These are phyloP conservation scores for Drosophila kepulauana DNA, from an alignment of 1,140 invertebrate genomes.

Conservation along the genomic window DNA sequence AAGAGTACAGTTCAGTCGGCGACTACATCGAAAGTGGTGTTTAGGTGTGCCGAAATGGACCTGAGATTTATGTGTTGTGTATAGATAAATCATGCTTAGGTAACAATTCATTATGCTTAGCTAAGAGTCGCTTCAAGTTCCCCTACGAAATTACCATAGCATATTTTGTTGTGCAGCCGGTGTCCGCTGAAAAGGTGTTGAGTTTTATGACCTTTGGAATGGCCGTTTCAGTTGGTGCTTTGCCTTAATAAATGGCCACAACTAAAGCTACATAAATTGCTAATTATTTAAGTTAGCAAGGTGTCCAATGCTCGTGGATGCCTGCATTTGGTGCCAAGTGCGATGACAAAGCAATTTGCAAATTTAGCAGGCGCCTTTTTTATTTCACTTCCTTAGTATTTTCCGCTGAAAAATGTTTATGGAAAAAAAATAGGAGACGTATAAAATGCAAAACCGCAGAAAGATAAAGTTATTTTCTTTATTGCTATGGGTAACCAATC, in stretches of 20 bases:
- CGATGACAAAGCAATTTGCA: slow-evolving; percentile 64
- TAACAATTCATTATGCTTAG: slow-evolving; percentile 76
- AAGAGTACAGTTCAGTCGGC: slow-evolving; percentile 15
- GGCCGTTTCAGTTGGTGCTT: slow-evolving; percentile 48
- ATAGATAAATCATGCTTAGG: slow-evolving; percentile 77
- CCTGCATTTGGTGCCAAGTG: slow-evolving; percentile 6
- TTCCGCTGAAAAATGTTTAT: slow-evolving; percentile 13
- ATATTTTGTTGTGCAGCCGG: slow-evolving; percentile 41
- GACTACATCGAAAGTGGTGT: background rate
- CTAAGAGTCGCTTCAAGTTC: slow-evolving; percentile 25
- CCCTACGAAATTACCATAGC: slow-evolving; percentile 37
- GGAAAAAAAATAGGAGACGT: background rate
- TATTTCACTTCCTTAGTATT: slow-evolving; percentile 43
- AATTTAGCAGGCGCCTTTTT: slow-evolving; percentile 55
- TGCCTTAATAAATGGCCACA: slow-evolving; percentile 57
- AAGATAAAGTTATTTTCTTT: slow-evolving; percentile 23
- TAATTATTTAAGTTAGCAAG: slow-evolving; percentile 67
- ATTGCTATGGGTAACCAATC: slow-evolving; percentile 47
- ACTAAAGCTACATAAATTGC: slow-evolving; percentile 71
- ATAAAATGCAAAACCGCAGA: slow-evolving; percentile 30
- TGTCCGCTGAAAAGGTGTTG: slow-evolving; percentile 43
- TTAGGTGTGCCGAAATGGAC: background rate
- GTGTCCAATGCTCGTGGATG: slow-evolving; percentile 37
- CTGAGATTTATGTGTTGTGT: slow-evolving; percentile 68
- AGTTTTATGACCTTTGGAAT: slow-evolving; percentile 50